Percentiles rank a stretch among this genome's conserved stretches.
These are phyloP conservation scores for Corythornis madagascariensis DNA, from an alignment of 2,113 vertebrate species.

Conservation along the genomic window DNA sequence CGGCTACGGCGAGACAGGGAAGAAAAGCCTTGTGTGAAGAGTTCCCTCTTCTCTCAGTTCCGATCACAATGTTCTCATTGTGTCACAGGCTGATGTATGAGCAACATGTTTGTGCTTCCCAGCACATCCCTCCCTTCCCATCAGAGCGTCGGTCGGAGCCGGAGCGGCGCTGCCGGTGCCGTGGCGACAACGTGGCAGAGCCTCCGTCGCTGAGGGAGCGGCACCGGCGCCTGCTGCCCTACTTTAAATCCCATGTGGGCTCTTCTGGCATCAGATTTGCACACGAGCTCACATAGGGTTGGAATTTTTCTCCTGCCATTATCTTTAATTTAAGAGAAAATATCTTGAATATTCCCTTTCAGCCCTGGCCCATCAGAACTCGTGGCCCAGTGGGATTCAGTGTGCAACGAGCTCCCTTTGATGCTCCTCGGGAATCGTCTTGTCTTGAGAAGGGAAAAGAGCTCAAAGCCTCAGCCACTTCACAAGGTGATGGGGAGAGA, in stretches of 20 bases:
- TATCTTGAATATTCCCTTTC: conserved; percentile 51
- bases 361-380: conserved; percentile 1
- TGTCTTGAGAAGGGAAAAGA: not conserved
- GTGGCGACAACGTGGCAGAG: not conserved
- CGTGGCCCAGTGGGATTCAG: not conserved
- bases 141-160: not conserved
- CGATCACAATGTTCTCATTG: not conserved
- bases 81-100: not conserved
- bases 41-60: not conserved
- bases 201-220: not conserved
- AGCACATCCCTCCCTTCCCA: not conserved
- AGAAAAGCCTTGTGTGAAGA: not conserved
- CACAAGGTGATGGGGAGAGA: not conserved
- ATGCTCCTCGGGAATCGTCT: conserved; percentile 25
- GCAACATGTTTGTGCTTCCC: not conserved
- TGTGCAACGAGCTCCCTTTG: not conserved
- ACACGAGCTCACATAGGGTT: not conserved
- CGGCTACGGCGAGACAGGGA: accelerated
- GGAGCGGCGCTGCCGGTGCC: not conserved
- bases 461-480: not conserved
- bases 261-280: not conserved
- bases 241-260: not conserved
- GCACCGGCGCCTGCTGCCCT: not conserved
- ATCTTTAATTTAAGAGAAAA: conserved; percentile 53
- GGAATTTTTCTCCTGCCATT: not conserved